Evolutionary conservation across 2,797 vertebrate genomes (phyloP).

Genomic region (Trachops cirrhosus): DNA sequence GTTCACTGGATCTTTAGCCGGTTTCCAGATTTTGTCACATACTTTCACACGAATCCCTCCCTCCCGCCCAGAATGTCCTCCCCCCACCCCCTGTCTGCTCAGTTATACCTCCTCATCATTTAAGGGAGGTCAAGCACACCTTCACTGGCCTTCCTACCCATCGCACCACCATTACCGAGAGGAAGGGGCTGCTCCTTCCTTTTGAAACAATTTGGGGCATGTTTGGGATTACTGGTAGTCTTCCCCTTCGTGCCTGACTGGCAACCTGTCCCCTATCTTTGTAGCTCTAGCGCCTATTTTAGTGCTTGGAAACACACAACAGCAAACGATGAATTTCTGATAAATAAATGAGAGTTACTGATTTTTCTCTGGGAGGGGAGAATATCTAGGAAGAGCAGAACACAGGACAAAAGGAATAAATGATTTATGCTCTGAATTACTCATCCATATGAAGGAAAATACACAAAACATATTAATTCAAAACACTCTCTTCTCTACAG

Average conservation of each 20-base stretch:
- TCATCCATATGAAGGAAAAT: neutral
- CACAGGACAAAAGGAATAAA: neutral
- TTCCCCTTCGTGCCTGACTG: neutral
- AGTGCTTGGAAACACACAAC: neutral
- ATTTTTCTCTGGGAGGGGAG: neutral
- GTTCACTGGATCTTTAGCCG: neutral
- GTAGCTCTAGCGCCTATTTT: neutral
- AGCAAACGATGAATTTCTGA: neutral
- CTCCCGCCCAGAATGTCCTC: neutral
- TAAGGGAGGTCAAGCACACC: neutral
- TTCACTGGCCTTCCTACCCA: neutral
- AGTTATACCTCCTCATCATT: neutral
- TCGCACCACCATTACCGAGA: neutral
- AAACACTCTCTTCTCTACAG: neutral
- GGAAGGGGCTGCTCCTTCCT: neutral
- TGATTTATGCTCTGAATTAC: constrained; percentile 26
- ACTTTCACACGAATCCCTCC: neutral
- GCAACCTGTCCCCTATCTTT: neutral
- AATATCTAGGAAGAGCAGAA: neutral
- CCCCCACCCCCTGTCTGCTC: neutral
- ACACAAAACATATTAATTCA: constrained; percentile 15
- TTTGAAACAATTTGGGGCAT: neutral
- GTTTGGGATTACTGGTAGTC: neutral
- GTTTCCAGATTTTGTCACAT: neutral
- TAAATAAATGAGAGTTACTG: neutral